Percentiles rank a stretch among this genome's conserved stretches.
Conservation (phyloP, 2,797 vertebrate genomes). For the Chiroxiphia lanceolata region DNA sequence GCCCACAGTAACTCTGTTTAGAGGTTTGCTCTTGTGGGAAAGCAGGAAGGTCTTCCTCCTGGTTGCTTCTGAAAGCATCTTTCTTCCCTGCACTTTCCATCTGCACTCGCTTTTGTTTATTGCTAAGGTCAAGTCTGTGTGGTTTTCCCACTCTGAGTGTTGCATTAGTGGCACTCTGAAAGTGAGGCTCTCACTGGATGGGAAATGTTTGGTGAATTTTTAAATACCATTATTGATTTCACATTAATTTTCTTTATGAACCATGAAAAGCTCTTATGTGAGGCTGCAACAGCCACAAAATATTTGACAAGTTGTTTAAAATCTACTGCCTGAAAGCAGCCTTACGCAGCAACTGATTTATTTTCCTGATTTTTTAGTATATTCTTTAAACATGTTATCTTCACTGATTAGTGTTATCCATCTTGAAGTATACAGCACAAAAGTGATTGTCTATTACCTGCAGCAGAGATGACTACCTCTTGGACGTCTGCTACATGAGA, state of each 20-base stretch:
- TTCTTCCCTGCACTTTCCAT: not conserved
- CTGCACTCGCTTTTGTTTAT: not conserved
- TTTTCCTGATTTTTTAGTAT: not conserved
- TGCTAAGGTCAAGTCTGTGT: not conserved
- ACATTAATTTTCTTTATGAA: constrained; percentile 41
- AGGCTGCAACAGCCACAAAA: constrained; percentile 19
- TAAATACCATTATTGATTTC: constrained; percentile 47
- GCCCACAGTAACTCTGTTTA: not conserved
- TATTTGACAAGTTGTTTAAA: constrained; percentile 49
- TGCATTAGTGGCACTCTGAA: not conserved
- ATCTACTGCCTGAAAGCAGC: not conserved
- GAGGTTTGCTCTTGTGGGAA: not conserved
- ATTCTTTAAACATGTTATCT: not conserved
- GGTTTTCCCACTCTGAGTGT: not conserved
- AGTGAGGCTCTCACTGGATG: not conserved
- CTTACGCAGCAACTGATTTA: not conserved
- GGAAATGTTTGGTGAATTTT: constrained; percentile 34
- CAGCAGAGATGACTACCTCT: not conserved
- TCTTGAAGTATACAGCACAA: not conserved
- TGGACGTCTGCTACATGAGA: not conserved
- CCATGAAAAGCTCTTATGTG: not conserved
- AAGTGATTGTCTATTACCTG: not conserved
- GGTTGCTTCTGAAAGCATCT: not conserved
- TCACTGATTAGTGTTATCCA: not conserved
- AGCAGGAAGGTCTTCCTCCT: not conserved